Evolutionary conservation across 2,113 vertebrate genomes (phyloP).

Genomic region (Dryoscopus gambensis): DNA sequence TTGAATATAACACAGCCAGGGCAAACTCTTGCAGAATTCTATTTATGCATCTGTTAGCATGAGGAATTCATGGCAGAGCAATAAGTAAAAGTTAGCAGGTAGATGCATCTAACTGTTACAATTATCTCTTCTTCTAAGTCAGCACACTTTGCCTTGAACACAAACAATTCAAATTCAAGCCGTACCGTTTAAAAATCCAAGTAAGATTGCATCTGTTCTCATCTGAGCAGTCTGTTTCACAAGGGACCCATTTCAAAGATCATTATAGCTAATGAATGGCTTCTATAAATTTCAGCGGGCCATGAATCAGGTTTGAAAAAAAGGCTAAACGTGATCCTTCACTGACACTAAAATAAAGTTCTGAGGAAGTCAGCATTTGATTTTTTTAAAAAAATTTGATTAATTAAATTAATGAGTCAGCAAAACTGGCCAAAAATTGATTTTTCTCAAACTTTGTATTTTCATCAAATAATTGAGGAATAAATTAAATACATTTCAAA

Average conservation of each 20-base stretch:
- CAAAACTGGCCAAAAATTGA: background rate
- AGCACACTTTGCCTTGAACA: background rate
- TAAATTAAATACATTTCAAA: background rate
- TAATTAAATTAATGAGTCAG: background rate
- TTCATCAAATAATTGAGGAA: background rate
- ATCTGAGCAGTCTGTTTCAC: background rate
- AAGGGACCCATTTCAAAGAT: constrained; percentile 21
- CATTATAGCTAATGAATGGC: constrained; percentile 30
- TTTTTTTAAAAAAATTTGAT: background rate
- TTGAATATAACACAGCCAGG: background rate
- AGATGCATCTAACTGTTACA: background rate
- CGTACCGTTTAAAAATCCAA: background rate
- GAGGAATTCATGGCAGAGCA: background rate
- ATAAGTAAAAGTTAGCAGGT: background rate
- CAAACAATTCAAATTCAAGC: background rate
- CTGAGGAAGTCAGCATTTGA: constrained; percentile 19
- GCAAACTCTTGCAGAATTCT: background rate
- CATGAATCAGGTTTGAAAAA: constrained; percentile 20
- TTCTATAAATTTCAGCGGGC: constrained; percentile 18
- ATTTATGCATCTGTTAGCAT: background rate
- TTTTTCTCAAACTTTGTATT: background rate
- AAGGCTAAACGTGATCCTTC: background rate
- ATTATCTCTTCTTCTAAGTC: constrained; percentile 9
- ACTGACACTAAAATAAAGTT: background rate
- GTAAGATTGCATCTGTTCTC: constrained; percentile 21